A percentile compares a stretch with the other conserved stretches of the same genome.
Conservation (phyloP, 2,888 invertebrate species). For the Agrotis clavis region DNA sequence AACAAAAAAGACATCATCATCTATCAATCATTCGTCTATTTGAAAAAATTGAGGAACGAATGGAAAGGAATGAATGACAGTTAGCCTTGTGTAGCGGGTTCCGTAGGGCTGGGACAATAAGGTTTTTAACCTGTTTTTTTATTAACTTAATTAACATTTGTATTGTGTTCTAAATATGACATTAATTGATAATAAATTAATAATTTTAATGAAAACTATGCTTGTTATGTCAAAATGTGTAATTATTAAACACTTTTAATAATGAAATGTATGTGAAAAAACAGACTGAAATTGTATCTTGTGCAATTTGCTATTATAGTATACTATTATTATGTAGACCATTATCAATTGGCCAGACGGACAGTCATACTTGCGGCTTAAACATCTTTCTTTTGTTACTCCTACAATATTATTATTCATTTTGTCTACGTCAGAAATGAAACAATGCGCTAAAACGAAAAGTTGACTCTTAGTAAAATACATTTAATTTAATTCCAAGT, state of each 20-base stretch:
- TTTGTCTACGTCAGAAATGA: not conserved
- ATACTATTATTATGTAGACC: no score
- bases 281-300: not conserved
- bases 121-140: no score
- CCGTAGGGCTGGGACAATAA: constrained; percentile 22
- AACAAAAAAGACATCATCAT: constrained; percentile 88
- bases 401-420: not conserved
- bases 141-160: not conserved
- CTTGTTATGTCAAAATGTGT: no score
- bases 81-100: constrained; percentile 48
- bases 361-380: no score
- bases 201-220: not conserved
- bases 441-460: not conserved
- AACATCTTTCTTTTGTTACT: no score
- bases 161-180: not conserved
- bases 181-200: not conserved
- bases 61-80: constrained; percentile 64
- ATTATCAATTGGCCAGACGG: no score
- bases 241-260: no score
- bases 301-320: not conserved
- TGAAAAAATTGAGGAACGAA: constrained; percentile 77
- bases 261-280: no score
- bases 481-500: not conserved
- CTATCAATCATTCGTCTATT: constrained; percentile 89
- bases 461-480: not conserved